Evolutionary conservation across 2,113 vertebrate species (phyloP), one percentile per base, ranked within the genome.

Genomic region (Micromys minutus): DNA sequence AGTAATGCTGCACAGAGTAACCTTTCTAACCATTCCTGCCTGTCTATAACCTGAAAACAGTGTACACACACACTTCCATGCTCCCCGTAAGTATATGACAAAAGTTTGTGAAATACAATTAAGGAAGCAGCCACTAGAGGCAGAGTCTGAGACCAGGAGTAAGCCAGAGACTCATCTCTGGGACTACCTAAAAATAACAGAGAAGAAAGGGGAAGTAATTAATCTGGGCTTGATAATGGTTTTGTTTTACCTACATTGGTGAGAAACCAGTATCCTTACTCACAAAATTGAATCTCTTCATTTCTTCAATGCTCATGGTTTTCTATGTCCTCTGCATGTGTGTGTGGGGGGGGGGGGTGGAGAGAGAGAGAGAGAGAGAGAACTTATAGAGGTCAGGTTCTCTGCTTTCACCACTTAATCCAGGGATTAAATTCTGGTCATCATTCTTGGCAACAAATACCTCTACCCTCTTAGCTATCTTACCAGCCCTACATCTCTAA

Each of bases 181-280:
- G 4, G 1, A 67, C 36, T 13, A 79, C 29, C 47, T 52, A 52
- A 52, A 31, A 39, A 77, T 24, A 36, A 84, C 15, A 91, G 71
- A 52, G 9, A 12, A 89, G 59, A 76, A 87, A 95, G 65, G 50
- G 34, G n/a, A 7, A 79, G 52, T 42, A 3, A 5, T 9, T 39
- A 92, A 47, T 7, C 47, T 57, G 61, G 71, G 3, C 13, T 65
- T 85, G 71, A 29, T 4, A 63, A 79, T 34, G 21, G 8, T 31
- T 84, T 34, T 21, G 83, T 47, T 83, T 81, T 42, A n/a, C 39
- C 61, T 69, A 69, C 52, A 42, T 96, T 94, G 92, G 36, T 97
- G 94, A 95, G 50, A 95, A 45, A 84, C 97, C 31, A 97, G 95
- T 91, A 96, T 94, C 90, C 95, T 98, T 92, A 94, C 59, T 97